These are phyloP conservation scores for Neelides sp. DNA, from an alignment of 1,140 invertebrate genomes.

Conservation along the genomic window DNA sequence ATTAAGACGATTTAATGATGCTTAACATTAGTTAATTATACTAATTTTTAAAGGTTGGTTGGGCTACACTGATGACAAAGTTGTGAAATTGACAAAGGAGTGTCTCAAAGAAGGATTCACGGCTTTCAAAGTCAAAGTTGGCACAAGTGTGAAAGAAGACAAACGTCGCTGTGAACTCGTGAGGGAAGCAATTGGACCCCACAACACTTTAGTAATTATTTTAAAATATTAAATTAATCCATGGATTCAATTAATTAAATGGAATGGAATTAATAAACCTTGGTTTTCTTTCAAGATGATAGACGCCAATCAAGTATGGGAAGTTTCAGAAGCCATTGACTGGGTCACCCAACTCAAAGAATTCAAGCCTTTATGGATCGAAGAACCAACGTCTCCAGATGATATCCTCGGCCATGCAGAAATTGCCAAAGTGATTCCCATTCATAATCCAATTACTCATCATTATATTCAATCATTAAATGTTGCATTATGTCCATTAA, in stretches of 20 bases:
- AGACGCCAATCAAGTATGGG: slow-evolving; percentile 87
- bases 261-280: slow-evolving; percentile 4
- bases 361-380: slow-evolving; percentile 73
- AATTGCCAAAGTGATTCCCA: slow-evolving; percentile 47
- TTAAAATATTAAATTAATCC: neutral
- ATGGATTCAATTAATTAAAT: neutral
- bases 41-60: slow-evolving; percentile 51
- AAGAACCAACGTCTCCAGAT: slow-evolving; percentile 85
- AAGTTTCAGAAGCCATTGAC: slow-evolving; percentile 63
- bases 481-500: neutral
- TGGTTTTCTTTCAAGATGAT: slow-evolving; percentile 49
- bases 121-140: slow-evolving; percentile 84
- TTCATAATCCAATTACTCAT: neutral
- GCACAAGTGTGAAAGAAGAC: slow-evolving; percentile 63
- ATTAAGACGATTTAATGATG: neutral
- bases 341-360: slow-evolving; percentile 67
- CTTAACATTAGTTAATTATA: neutral
- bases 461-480: neutral
- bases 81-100: slow-evolving; percentile 54
- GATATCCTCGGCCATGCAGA: slow-evolving; percentile 70
- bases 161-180: slow-evolving; percentile 54
- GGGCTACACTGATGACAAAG: slow-evolving; percentile 57
- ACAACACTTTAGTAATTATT: slow-evolving; percentile 51
- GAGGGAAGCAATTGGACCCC: slow-evolving; percentile 58
- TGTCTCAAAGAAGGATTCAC: slow-evolving; percentile 61